Evolutionary conservation across 2,113 vertebrate species (phyloP), one percentile per base, ranked within the genome.

Genomic region (Pituophis catenifer): DNA sequence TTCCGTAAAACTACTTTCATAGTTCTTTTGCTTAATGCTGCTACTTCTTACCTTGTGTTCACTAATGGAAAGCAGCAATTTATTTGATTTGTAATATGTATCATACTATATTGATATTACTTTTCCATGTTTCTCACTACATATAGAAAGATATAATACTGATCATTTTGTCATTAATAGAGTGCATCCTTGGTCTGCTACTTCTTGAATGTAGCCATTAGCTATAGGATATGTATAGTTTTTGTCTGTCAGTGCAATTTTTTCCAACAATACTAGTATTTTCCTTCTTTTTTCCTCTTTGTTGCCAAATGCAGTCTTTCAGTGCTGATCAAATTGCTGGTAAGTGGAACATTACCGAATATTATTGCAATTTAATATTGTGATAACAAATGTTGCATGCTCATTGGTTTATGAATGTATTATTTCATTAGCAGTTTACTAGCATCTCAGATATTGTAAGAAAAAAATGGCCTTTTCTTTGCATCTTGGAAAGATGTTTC

Each of bases 311-410:
- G 94, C 98, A 98, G 98, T 98, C 98, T 95, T 98, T 98, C 98
- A 98, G 98, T 93, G 97, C 98, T 95, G 98, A 98, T 93, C 97
- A 98, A 97, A 97, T 98, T 94, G 98, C 95, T 91, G 98, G 98
- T 98, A 98, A 98, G 98, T 98, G 95, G 93, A 96, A 93, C 48
- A 90, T 91, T 95, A 95, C 95, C 89, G 11, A 5, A 29, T 91
- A 93, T 91, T 95, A 92, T 92, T 90, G 11, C 89, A 89, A 91
- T 91, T 62, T 58, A 57, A 94, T 95, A 95, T 94, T 29, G 1
- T 7, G 89, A 92, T 95, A 95, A 81, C 1, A 2, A 81, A 93
- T 90, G 55, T 93, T 90, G 93, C 95, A 92, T 95, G 88, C 6
- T 86, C 90, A 94, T 93, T 94, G 93, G 93, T 89, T 94, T 95